Evolutionary conservation across 1,140 invertebrate species (phyloP), one percentile per base, ranked within the genome.

Genomic region (Orius insidiosus): DNA sequence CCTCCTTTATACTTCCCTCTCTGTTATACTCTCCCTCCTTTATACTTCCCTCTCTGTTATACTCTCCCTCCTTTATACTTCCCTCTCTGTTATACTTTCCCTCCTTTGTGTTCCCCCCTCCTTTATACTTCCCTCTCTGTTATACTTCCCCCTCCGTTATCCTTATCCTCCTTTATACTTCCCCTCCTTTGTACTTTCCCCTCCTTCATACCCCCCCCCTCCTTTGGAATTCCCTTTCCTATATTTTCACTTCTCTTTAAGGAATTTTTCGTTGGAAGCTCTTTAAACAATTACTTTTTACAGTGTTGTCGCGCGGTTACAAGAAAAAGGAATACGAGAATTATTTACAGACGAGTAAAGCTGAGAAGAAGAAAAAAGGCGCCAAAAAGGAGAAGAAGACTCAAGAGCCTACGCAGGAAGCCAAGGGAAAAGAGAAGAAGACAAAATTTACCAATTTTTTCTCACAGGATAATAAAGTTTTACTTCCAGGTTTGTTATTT

Each of bases 261-360:
- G n/a, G n/a, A n/a, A n/a, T n/a, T n/a, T n/a, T n/a, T 5, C 8
- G 11, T 10, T 30, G 19, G 13, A 43, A 8, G 10, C 19, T 40
- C 18, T 30, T 34, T 51, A n/a, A 11, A 42, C 16, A 19, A 34
- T 44, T 34, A 15, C 5, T n/a, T 5, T 30, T 31, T 45, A 1
- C 32, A 15, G 2, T 36, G 14, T n/a, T 19, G 38, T 11, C n/a
- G 45, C 35, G 31, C 16, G 47, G 53, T 2, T 50, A 50, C 32
- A 53, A 53, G 38, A 53, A 53, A 43, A 42, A 42, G 31, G 43
- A 53, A 24, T 31, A 49, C 7, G 53, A 56, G 14, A 49, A 52
- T 38, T 56, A 53, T 34, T 24, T 55, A 16, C 15, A 41, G 14
- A 45, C 42, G 5, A 52, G 45, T 37, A 35, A 37, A 10, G 35